A percentile compares a stretch with the other conserved stretches of the same genome.
phyloP scores from a whole-genome alignment of 2,113 vertebrate genomes.

The Ophiodon elongatus region DNA sequence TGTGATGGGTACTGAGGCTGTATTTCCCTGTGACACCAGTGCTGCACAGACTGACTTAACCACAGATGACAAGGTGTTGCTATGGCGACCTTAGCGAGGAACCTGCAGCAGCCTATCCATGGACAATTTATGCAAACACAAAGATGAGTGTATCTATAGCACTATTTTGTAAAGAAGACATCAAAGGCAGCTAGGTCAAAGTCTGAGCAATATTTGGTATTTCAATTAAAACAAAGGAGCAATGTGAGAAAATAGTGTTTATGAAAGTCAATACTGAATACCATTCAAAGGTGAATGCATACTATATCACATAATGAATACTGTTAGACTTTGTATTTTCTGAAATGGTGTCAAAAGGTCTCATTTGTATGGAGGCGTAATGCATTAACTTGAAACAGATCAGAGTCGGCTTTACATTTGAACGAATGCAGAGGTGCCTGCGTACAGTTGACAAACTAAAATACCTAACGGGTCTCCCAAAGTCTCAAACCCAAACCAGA shows the following conservation, averaged over 20 bases:
- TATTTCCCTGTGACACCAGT: constrained; percentile 73
- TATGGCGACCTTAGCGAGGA: constrained; percentile 78
- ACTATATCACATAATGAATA: neutral
- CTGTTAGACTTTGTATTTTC: neutral
- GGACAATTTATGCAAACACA: constrained; percentile 72
- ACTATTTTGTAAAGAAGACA: constrained; percentile 50
- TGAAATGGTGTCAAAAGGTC: neutral
- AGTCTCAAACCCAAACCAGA: neutral
- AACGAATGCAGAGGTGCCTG: neutral
- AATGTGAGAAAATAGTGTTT: neutral
- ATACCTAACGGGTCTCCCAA: neutral
- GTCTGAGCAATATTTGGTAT: neutral
- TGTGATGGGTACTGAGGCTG: constrained; percentile 74
- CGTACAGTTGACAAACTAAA: neutral
- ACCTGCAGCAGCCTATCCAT: constrained; percentile 65
- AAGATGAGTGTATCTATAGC: constrained; percentile 56
- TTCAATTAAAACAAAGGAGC: constrained; percentile 30
- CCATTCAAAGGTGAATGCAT: neutral
- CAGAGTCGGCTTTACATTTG: neutral
- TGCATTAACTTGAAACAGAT: neutral
- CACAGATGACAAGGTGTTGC: constrained; percentile 82
- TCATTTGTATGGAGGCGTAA: neutral
- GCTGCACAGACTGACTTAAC: constrained; percentile 74
- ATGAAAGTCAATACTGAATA: neutral
- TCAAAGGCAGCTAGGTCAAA: constrained; percentile 54